phyloP scores from a whole-genome alignment of 2,888 invertebrate species.

The Maniola hyperantus region DNA sequence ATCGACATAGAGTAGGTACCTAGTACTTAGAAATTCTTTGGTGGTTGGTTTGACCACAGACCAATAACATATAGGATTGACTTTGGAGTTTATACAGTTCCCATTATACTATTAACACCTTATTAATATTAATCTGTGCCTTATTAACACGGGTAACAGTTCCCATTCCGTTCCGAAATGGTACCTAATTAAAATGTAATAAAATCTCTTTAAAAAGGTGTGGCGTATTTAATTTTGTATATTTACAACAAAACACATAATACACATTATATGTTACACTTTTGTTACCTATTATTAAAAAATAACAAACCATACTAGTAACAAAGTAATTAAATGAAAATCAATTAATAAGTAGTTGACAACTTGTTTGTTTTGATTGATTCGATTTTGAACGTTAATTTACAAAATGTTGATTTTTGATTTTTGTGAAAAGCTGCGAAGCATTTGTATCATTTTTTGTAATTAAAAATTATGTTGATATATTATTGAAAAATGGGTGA shows the following conservation, averaged over 20 bases:
- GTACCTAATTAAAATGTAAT: constrained; percentile 35
- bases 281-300: not conserved
- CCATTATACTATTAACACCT: too few species aligned
- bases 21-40: too few species aligned
- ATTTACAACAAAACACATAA: constrained; percentile 7
- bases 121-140: too few species aligned
- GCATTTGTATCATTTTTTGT: constrained; percentile 47
- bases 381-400: constrained; percentile 57
- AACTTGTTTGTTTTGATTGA: constrained; percentile 39
- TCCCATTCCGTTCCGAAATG: constrained; percentile 41
- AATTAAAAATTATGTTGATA: constrained; percentile 55
- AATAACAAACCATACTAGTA: constrained; percentile 8
- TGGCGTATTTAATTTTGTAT: constrained; percentile 27
- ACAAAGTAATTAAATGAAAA: constrained; percentile 22
- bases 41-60: too few species aligned
- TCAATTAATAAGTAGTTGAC: constrained; percentile 35
- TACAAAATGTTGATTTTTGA: constrained; percentile 66
- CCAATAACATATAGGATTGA: too few species aligned
- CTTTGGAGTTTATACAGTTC: too few species aligned
- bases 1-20: too few species aligned
- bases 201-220: constrained; percentile 30
- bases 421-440: constrained; percentile 53
- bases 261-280: not conserved
- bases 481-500: constrained; percentile 61
- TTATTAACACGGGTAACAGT: too few species aligned